Conservation (phyloP, 2,888 invertebrate genomes). For the Nephrotoma flavescens region DNA sequence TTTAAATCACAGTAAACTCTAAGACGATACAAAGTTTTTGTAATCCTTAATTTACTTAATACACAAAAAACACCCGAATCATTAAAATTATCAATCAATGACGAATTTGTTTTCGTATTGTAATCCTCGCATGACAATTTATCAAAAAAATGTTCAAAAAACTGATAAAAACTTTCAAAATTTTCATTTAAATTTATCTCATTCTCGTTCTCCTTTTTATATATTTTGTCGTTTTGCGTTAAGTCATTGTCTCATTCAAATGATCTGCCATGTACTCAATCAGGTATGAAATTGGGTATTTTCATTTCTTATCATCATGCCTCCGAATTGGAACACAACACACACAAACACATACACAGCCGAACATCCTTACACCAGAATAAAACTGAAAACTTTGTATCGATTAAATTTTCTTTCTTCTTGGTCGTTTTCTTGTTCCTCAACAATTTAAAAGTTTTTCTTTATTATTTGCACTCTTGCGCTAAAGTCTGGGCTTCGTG, state of each 20-base stretch:
- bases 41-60: no score
- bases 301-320: neutral
- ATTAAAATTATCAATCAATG: neutral
- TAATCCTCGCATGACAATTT: neutral
- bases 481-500: neutral
- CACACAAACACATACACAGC: neutral
- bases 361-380: neutral
- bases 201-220: neutral
- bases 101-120: neutral
- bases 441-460: neutral
- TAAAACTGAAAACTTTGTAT: neutral
- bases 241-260: neutral
- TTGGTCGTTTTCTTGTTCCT: neutral
- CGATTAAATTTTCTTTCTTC: neutral
- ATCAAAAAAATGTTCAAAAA: neutral
- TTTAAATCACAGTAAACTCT: no score
- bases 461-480: neutral
- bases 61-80: neutral
- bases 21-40: no score
- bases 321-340: neutral
- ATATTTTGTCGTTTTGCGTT: neutral
- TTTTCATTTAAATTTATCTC: neutral
- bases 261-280: neutral
- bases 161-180: neutral
- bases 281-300: neutral